phyloP scores from a whole-genome alignment of 1,140 invertebrate species.

The Babylonia areolata region DNA sequence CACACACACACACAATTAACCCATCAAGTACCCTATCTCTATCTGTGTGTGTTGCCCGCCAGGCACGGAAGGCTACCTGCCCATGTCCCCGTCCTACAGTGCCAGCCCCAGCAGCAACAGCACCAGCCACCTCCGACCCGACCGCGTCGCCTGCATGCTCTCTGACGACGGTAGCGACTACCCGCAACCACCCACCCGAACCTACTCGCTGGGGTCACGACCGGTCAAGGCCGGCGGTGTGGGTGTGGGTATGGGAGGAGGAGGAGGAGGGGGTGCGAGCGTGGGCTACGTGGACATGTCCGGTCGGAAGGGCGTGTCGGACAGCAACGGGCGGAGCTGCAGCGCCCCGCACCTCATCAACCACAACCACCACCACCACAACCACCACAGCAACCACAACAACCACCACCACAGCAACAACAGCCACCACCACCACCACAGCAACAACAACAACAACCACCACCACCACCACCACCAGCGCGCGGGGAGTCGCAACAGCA shows the following conservation, averaged over 20 bases:
- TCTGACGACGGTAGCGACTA: constrained; percentile 66
- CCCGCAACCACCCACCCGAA: constrained; percentile 77
- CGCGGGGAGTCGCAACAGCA: constrained; percentile 21
- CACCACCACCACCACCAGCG: constrained; percentile 14
- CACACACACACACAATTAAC: too few relatives aligned
- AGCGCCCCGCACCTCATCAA: constrained; percentile 68
- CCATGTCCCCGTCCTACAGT: constrained; percentile 56
- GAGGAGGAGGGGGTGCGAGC: constrained; percentile 44
- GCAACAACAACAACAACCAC: constrained; percentile 50
- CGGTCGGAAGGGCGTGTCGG: constrained; percentile 49
- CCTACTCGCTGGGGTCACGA: constrained; percentile 92
- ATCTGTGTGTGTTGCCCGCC: too few relatives aligned
- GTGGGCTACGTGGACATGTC: constrained; percentile 35
- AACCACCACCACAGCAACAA: constrained; percentile 66
- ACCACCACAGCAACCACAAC: constrained; percentile 58
- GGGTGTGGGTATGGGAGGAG: constrained; percentile 33
- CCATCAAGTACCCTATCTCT: too few relatives aligned
- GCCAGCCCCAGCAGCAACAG: constrained; percentile 53
- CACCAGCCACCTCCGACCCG: constrained; percentile 58
- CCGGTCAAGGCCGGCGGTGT: constrained; percentile 72
- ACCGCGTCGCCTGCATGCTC: constrained; percentile 67
- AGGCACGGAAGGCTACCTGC: constrained; percentile 68
- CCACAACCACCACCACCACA: constrained; percentile 31
- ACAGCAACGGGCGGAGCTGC: constrained; percentile 66
- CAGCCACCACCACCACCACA: constrained; percentile 5